phyloP scores from a whole-genome alignment of 2,797 vertebrate species.

The Myotis findleyi region DNA sequence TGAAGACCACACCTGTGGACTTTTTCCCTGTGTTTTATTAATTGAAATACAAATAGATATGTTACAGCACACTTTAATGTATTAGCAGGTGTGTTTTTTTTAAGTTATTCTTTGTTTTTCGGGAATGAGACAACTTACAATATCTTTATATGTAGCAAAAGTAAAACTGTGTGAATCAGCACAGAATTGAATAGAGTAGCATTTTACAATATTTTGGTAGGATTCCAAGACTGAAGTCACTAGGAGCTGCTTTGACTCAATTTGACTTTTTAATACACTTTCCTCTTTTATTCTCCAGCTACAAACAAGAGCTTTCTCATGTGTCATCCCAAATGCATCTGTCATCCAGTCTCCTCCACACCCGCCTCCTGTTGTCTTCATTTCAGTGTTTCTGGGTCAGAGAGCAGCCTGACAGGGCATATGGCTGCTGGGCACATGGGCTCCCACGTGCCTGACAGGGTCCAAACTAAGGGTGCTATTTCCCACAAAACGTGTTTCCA shows the following conservation, averaged over 20 bases:
- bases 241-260: neutral
- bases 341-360: accelerated
- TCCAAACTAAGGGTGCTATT: accelerated
- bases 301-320: neutral
- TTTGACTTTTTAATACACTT: neutral
- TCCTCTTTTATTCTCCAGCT: neutral
- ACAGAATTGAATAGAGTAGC: neutral
- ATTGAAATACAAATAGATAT: neutral
- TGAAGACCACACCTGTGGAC: neutral
- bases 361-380: accelerated
- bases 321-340: accelerated
- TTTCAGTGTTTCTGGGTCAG: too few species aligned
- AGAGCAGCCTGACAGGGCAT: neutral
- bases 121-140: neutral
- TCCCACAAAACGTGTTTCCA: neutral
- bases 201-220: neutral
- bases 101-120: neutral
- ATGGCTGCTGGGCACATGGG: accelerated
- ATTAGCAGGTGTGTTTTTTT: neutral
- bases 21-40: neutral
- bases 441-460: accelerated
- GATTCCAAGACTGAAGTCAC: neutral
- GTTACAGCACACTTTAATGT: neutral
- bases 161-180: neutral
- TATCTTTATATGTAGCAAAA: neutral